These are phyloP conservation scores for Tapirus indicus DNA, from an alignment of 2,797 vertebrate genomes.

Conservation along the genomic window DNA sequence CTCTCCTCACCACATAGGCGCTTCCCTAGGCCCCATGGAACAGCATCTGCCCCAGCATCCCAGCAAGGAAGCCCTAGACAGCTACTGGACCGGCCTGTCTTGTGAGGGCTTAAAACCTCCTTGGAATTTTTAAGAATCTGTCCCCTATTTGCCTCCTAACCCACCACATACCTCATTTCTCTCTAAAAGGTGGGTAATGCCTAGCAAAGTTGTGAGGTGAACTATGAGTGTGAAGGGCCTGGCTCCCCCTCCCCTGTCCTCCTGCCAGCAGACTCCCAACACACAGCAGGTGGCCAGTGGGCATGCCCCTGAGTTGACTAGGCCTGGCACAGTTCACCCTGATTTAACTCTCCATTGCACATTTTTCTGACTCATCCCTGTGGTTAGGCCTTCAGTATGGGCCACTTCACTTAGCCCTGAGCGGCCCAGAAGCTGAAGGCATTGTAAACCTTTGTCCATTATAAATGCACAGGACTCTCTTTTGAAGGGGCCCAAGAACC, in stretches of 20 bases:
- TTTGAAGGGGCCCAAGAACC: not conserved
- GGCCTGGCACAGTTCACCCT: not conserved
- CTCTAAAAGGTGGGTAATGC: not conserved
- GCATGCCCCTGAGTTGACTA: not conserved
- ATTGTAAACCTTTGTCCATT: not conserved
- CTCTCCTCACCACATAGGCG: not conserved
- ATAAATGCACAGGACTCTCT: not conserved
- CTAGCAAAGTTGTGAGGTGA: not conserved
- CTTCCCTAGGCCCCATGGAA: fast-evolving
- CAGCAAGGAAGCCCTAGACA: not conserved
- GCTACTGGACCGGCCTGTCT: not conserved
- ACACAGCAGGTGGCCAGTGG: fast-evolving
- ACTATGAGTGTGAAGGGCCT: not conserved
- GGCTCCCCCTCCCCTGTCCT: too few relatives aligned
- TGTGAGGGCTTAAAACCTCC: not conserved
- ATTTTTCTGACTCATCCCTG: not conserved
- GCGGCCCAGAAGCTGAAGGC: not conserved
- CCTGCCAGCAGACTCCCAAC: not conserved
- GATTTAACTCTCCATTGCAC: not conserved
- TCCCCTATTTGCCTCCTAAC: not conserved
- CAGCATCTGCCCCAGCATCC: not conserved
- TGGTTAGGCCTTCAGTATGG: not conserved
- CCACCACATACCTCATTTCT: not conserved
- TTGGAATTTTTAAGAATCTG: conserved; percentile 9
- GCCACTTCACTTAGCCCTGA: not conserved